A percentile compares a stretch with the other conserved stretches of the same genome.
Evolutionary conservation across 2,113 vertebrate genomes (phyloP).

Genomic region (Saimiri boliviensis): DNA sequence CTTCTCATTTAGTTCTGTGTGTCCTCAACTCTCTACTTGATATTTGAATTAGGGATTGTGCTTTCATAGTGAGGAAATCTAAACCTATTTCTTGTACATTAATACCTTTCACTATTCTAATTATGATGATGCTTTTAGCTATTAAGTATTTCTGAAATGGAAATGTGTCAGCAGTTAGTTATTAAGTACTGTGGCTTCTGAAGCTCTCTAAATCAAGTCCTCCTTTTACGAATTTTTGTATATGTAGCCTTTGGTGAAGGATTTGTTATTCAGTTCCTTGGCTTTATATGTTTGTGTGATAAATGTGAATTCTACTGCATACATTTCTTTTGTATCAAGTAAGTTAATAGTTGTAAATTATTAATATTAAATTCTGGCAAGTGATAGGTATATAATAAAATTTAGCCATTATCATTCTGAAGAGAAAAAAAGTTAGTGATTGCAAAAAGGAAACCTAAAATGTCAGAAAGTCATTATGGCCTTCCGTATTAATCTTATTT

Average conservation of each 20-base stretch:
- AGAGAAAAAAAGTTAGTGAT: neutral
- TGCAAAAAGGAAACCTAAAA: neutral
- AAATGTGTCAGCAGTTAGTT: neutral
- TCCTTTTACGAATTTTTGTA: neutral
- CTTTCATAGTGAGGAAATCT: neutral
- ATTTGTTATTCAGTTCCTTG: neutral
- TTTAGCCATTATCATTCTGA: neutral
- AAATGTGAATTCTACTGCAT: neutral
- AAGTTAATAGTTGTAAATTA: neutral
- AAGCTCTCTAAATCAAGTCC: neutral
- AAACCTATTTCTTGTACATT: neutral
- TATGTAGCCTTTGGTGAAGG: neutral
- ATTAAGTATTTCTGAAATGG: neutral
- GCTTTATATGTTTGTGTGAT: neutral
- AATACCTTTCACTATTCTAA: neutral
- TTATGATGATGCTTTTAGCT: neutral
- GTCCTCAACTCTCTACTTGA: neutral
- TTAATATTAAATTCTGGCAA: neutral
- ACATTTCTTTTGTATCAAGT: neutral
- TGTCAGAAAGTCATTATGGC: neutral
- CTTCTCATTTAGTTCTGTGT: neutral
- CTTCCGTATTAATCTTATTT: neutral
- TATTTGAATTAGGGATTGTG: neutral
- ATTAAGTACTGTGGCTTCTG: neutral
- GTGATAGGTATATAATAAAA: neutral